phyloP scores from a whole-genome alignment of 2,113 vertebrate species.

The Pachypanchax playfairii region DNA sequence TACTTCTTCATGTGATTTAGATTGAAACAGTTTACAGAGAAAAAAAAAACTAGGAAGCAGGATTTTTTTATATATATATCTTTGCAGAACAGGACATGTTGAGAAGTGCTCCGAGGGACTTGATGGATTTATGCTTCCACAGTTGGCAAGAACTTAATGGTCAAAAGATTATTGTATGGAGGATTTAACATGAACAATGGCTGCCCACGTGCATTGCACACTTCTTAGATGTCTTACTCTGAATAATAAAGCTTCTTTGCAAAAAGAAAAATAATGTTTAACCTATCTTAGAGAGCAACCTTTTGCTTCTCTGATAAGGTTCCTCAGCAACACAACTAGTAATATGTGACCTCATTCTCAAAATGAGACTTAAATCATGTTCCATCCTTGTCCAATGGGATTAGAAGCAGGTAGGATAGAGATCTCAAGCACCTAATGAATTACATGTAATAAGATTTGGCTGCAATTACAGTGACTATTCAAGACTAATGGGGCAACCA shows the following conservation, averaged over 20 bases:
- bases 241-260: conserved; percentile 28
- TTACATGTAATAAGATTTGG: conserved; percentile 66
- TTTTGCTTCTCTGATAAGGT: conserved; percentile 14
- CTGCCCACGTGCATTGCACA: conserved; percentile 34
- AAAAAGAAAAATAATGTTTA: conserved; percentile 22
- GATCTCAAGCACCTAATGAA: conserved; percentile 55
- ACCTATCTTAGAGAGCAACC: conserved; percentile 3
- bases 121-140: conserved; percentile 2
- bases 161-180: conserved; percentile 33
- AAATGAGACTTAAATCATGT: conserved; percentile 48
- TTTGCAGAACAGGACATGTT: conserved; percentile 15
- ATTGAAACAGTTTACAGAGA: conserved; percentile 22
- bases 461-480: conserved; percentile 42
- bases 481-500: conserved; percentile 50
- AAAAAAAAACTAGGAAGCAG: background rate
- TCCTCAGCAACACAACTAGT: background rate
- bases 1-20: too few relatives aligned
- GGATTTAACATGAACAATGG: conserved; percentile 47
- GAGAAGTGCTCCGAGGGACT: conserved; percentile 31
- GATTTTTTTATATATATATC: background rate
- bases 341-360: conserved; percentile 16
- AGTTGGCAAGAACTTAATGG: conserved; percentile 22
- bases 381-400: conserved; percentile 52
- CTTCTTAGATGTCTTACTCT: conserved; percentile 30
- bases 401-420: conserved; percentile 62